Conservation (phyloP, 2,888 invertebrate species). For the Augiades crinisus region DNA sequence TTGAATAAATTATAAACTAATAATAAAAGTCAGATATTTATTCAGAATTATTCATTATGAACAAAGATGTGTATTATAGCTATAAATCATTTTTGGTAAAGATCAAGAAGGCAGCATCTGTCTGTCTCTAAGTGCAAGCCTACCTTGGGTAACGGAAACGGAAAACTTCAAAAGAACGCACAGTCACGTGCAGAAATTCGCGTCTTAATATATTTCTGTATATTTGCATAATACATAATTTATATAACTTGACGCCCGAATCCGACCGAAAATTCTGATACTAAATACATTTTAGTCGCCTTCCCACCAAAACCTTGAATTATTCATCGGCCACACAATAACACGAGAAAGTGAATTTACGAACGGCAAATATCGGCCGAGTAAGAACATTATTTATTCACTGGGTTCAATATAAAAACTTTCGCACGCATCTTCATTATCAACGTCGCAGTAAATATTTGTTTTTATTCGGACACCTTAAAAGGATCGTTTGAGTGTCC, state of each 20-base stretch:
- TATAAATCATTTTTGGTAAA: too few species aligned
- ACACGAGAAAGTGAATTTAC: constrained; percentile 21
- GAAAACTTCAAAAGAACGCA: too few species aligned
- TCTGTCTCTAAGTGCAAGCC: too few species aligned
- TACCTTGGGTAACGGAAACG: too few species aligned
- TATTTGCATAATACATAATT: too few species aligned
- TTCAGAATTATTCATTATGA: too few species aligned
- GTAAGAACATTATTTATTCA: constrained; percentile 14
- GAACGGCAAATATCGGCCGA: constrained; percentile 20
- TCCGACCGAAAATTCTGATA: not conserved
- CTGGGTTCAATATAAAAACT: constrained; percentile 19
- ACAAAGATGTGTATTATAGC: too few species aligned
- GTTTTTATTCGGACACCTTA: constrained; percentile 1
- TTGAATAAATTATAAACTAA: too few species aligned
- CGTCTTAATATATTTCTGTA: too few species aligned
- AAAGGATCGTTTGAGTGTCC: constrained; percentile 9
- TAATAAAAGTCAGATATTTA: too few species aligned
- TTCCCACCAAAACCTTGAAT: constrained; percentile 4
- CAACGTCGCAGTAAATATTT: constrained; percentile 14
- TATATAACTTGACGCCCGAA: not conserved
- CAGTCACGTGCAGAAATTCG: too few species aligned
- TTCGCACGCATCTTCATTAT: constrained; percentile 19
- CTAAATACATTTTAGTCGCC: constrained; percentile 1
- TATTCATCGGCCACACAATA: constrained; percentile 19
- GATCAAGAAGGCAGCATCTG: too few species aligned